Percentiles rank a stretch among this genome's conserved stretches.
Conservation (phyloP, 2,888 invertebrate species). For the Mylabris sibirica region DNA sequence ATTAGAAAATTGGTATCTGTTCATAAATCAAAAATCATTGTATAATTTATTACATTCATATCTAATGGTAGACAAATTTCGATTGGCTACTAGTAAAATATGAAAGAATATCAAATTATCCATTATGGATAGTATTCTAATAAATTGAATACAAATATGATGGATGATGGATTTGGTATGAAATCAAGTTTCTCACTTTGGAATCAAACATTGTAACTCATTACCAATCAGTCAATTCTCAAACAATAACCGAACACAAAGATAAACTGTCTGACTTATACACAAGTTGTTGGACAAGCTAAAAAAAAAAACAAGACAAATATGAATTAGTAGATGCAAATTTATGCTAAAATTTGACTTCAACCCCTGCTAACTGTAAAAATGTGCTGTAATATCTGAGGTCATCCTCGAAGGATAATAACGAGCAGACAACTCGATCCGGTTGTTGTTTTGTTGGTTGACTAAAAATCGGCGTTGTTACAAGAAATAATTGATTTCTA, state of each 20-base stretch:
- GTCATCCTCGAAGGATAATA: background rate
- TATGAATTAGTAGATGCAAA: background rate
- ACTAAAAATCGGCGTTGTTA: constrained; percentile 5
- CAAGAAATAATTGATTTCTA: background rate
- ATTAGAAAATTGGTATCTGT: constrained; percentile 12
- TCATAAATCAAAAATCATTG: constrained; percentile 17
- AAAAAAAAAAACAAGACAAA: too few relatives aligned
- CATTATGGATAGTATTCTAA: constrained; percentile 2
- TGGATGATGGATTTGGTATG: constrained; percentile 9
- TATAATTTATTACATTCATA: constrained; percentile 18
- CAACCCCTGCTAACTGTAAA: background rate
- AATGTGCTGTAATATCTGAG: background rate
- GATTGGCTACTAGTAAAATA: constrained; percentile 18
- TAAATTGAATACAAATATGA: constrained; percentile 18
- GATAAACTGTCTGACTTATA: background rate
- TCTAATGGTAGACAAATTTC: constrained; percentile 18
- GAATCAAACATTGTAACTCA: background rate
- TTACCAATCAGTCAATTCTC: constrained; percentile 2
- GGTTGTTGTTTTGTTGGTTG: constrained; percentile 7
- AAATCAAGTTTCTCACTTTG: constrained; percentile 14
- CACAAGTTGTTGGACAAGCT: background rate
- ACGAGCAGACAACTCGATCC: constrained; percentile 9
- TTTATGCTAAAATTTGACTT: background rate
- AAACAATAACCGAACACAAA: background rate
- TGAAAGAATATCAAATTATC: constrained; percentile 17